These are phyloP conservation scores for Eustalomyia histrio DNA, from an alignment of 2,888 invertebrate genomes.

Conservation along the genomic window DNA sequence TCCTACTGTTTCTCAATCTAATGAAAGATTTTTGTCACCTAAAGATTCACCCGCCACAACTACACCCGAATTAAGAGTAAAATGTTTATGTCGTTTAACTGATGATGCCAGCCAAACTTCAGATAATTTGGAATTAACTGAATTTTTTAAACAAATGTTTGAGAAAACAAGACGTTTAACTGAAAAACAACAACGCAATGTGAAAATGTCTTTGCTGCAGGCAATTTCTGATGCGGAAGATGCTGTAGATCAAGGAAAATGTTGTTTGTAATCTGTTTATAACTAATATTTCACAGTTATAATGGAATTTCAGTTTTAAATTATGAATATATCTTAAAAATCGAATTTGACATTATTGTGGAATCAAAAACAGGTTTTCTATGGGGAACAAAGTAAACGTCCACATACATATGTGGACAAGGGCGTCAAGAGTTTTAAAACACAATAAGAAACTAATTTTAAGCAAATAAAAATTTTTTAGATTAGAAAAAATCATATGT, in stretches of 20 bases:
- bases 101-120: background rate
- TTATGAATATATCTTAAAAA: no score
- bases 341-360: no score
- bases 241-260: conserved; percentile 57
- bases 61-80: conserved; percentile 49
- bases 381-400: no score
- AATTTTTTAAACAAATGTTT: conserved; percentile 65
- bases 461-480: no score
- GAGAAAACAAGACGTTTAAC: conserved; percentile 56
- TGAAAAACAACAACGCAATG: conserved; percentile 55
- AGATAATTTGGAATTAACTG: conserved; percentile 35
- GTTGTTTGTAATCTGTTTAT: conserved; percentile 45
- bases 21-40: background rate
- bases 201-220: conserved; percentile 63
- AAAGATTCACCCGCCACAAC: background rate
- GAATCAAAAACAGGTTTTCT: no score
- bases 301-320: no score
- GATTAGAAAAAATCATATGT: no score
- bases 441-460: no score
- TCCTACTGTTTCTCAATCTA: background rate
- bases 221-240: conserved; percentile 65
- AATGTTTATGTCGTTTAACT: conserved; percentile 63
- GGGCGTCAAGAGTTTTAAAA: no score
- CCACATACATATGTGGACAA: no score
- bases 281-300: background rate